Evolutionary conservation across 1,140 invertebrate genomes (phyloP), one percentile per base, ranked within the genome.

Genomic region (Diorhabda elongata): DNA sequence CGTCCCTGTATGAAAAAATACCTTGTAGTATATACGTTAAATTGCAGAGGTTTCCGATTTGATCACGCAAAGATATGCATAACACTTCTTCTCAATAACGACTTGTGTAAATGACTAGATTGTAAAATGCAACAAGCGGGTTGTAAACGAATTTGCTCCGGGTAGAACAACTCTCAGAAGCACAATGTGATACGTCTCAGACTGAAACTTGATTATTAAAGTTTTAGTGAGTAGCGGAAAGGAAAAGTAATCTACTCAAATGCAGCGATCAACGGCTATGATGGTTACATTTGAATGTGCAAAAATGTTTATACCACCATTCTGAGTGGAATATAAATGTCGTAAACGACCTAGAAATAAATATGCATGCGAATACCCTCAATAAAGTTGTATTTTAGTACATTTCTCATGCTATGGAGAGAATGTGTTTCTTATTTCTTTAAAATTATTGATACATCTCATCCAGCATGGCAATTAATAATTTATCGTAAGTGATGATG

Each of bases 21-120:
- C 26, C 26, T 26, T 26, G 26, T 26, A 26, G 26, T 52, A 3
- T 8, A 52, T 52, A 6, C 47, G 47, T 52, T 52, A 52, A 52
- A 52, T 52, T 52, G 47, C 47, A 52, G 47, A 52, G 6, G 26
- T 52, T 52, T 6, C n/a, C 47, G 47, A 64, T 43, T 67, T 61
- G 57, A 67, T 59, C 57, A 67, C 60, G 65, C 65, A 67, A 67
- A 67, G 65, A 67, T 67, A 67, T 67, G 65, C 65, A 67, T 52
- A 60, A 47, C 58, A 56, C 65, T 8, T 59, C 65, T 45, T 59
- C 43, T 56, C 42, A 43, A 42, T 60, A 67, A 60, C 65, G 65
- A 67, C 65, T 60, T 44, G 47, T 42, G 47, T 42, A 67, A 67
- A 59, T 59, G 65, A 42, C 11, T 45, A 58, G 57, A 59, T 59